These are phyloP conservation scores for Natrix natrix DNA, from an alignment of 2,797 vertebrate genomes.

Conservation along the genomic window DNA sequence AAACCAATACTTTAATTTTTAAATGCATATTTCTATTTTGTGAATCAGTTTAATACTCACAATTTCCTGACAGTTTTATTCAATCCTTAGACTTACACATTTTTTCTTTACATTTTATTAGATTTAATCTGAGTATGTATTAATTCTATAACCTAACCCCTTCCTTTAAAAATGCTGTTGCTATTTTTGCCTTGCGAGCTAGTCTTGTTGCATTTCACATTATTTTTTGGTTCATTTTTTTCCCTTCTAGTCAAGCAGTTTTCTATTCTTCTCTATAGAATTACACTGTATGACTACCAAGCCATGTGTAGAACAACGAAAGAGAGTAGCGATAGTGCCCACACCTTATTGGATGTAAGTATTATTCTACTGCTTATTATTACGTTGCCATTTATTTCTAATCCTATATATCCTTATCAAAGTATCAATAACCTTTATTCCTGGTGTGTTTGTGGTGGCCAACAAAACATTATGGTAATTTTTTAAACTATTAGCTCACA, in stretches of 20 bases:
- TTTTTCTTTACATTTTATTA: constrained; percentile 25
- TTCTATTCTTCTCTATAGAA: constrained; percentile 76
- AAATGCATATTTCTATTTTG: background rate
- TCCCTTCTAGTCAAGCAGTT: constrained; percentile 60
- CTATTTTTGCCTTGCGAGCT: constrained; percentile 25
- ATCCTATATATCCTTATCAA: background rate
- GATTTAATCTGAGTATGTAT: constrained; percentile 28
- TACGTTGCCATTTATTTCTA: constrained; percentile 41
- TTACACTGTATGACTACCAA: constrained; percentile 95
- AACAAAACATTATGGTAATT: background rate
- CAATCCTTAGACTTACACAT: constrained; percentile 29
- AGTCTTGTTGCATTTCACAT: constrained; percentile 20
- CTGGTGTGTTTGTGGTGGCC: background rate
- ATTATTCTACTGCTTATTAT: constrained; percentile 43
- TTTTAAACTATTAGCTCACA: background rate
- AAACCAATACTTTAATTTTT: background rate
- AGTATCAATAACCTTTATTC: background rate
- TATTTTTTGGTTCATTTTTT: constrained; percentile 39
- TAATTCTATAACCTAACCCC: background rate
- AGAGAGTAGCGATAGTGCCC: constrained; percentile 90
- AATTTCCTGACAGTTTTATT: constrained; percentile 11
- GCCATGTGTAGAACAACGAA: constrained; percentile 92
- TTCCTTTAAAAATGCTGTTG: constrained; percentile 16
- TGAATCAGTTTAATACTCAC: background rate
- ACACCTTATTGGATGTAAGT: constrained; percentile 91